Base-by-base conservation (phyloP, 2,113 vertebrate species). In the Cyprinodon brontotheroides region DNA sequence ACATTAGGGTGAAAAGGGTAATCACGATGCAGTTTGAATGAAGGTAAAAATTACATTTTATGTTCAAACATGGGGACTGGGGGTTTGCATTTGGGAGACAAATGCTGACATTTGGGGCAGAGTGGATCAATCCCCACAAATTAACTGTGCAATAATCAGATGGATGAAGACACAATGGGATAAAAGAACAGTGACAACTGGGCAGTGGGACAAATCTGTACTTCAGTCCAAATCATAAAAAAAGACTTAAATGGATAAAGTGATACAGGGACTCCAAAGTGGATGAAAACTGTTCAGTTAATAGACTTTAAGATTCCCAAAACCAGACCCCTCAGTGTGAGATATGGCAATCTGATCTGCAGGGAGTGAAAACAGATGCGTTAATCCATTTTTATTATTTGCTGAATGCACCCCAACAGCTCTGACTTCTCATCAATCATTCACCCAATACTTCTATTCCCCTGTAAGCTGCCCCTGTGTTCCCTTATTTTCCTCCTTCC, bases 361-460 rank as follows among this genome's bases (percentile, higher is more conserved):
- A n/a, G n/a, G n/a, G n/a, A n/a, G n/a, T n/a, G n/a, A n/a, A n/a
- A n/a, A n/a, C n/a, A n/a, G n/a, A n/a, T n/a, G n/a, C 88, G 93
- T 93, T 89, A 87, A 90, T 90, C 81, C 74, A 85, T 92, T 94
- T 93, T 91, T 88, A 87, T 85, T 92, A 89, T 82, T 86, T 91
- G n/a, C 87, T 77, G 72, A 91, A 89, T 50, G n/a, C 83, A 86
- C 87, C 50, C 81, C 86, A 89, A 89, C 83, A 82, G 79, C 70
- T 67, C 84, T 78, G 89, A 90, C 89, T 82, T 65, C 88, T 94
- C 93, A 94, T 95, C 94, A 93, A 94, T 95, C 93, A 94, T 96
- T 94, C 89, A 94, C 83, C 83, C 86, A 87, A 80, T 82, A 87
- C 87, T 87, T 83, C 80, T 86, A 89, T 92, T 92, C 91, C 89